Evolutionary conservation across 1,140 invertebrate species (phyloP).

Genomic region (Pristionchus pacificus): DNA sequence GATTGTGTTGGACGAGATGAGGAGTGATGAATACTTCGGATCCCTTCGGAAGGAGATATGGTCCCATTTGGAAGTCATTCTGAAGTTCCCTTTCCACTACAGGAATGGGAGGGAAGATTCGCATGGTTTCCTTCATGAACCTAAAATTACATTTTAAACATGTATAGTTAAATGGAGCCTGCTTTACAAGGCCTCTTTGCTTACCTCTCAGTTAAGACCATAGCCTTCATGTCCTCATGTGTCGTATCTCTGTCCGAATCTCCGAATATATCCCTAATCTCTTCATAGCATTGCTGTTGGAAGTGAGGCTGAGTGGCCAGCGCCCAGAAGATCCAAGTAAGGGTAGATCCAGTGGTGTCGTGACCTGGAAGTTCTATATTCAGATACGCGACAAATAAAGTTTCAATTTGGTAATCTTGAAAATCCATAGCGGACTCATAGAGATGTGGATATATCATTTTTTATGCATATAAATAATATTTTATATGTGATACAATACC

Average conservation of each 20-base stretch:
- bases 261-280: conserved; percentile 56
- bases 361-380: neutral
- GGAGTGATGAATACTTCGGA: conserved; percentile 65
- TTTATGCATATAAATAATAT: neutral
- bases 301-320: conserved; percentile 59
- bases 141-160: conserved; percentile 39
- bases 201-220: conserved; percentile 76
- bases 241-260: conserved; percentile 71
- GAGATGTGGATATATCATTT: no score
- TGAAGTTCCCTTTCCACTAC: conserved; percentile 71
- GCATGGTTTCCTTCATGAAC: conserved; percentile 74
- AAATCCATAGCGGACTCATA: no score
- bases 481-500: no score
- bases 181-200: neutral
- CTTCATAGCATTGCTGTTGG: conserved; percentile 72
- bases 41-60: conserved; percentile 64
- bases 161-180: no score
- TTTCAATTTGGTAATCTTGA: no score
- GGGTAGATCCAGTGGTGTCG: conserved; percentile 67
- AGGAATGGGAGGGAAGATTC: conserved; percentile 64
- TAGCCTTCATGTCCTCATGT: conserved; percentile 73
- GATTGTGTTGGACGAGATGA: conserved; percentile 71
- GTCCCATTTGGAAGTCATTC: conserved; percentile 65
- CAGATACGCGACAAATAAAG: no score
- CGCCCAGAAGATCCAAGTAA: conserved; percentile 64